Base-by-base conservation (phyloP, 2,113 vertebrate species). In the Hiodon alosoides region DNA sequence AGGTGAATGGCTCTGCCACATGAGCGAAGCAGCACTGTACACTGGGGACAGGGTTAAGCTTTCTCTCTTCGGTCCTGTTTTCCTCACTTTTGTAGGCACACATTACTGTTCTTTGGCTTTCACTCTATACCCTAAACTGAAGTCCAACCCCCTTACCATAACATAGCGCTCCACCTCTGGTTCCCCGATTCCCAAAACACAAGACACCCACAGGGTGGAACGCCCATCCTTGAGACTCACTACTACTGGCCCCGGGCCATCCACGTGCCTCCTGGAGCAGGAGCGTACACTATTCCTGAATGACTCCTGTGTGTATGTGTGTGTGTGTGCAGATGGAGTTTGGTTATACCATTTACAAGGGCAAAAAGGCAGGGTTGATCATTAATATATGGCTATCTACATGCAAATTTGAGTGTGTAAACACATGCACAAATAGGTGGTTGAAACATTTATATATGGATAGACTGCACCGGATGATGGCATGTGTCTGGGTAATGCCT, bases 281-380 rank as follows among this genome's bases (percentile, higher is more conserved):
- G 17, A 10, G 53, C 13, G 11, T 46, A 71, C 55, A 47, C 31
- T 31, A 31, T 31, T 31, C 31, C 16, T 9, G 53, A 4, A 57
- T 46, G 11, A 7, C 53, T 57, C 16, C 17, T 46, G 17, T 71
- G 17, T 4, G 13, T 8, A 58, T 46, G 16, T 46, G 47, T 17
- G 31, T 13, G 14, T 62, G 60, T 10, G 60, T 10, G 60, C n/a
- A n/a, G 7, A 48, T 16, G 13, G 54, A 71, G 65, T 51, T 13
- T 3, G 11, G 62, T 13, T 4, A 10, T 67, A 16, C 78, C 80
- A 76, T 69, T 76, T 84, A 82, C 87, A 81, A 79, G 61, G 85
- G 70, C 85, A 76, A 87, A 87, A 88, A 88, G 86, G 86, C 87
- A 85, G 85, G 88, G 78, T 77, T n/a, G 46, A 83, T 79, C 77